Evolutionary conservation across 2,113 vertebrate genomes (phyloP).

Genomic region (Otocyon megalotis): DNA sequence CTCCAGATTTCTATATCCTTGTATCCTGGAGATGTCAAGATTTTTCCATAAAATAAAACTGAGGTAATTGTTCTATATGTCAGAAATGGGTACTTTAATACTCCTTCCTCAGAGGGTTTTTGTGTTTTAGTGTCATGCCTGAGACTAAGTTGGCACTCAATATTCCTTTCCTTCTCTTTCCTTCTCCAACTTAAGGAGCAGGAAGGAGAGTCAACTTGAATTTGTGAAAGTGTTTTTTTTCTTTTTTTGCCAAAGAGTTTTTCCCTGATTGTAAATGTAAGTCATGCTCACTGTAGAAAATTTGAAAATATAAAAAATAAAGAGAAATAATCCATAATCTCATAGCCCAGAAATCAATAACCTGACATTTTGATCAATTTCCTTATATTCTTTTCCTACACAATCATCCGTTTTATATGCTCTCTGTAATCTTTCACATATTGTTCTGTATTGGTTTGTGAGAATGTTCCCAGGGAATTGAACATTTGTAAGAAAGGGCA

Average conservation of each 20-base stretch:
- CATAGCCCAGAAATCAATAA: not conserved
- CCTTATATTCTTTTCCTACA: not conserved
- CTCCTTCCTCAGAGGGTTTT: not conserved
- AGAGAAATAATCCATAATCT: conserved; percentile 3
- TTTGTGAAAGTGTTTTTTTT: not conserved
- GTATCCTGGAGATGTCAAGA: not conserved
- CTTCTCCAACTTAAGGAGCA: not conserved
- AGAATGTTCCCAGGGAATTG: not conserved
- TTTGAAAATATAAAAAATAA: conserved; percentile 51
- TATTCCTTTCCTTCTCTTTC: not conserved
- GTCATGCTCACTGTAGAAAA: conserved; percentile 16
- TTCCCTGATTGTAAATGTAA: not conserved
- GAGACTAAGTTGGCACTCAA: not conserved
- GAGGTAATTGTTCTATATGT: not conserved
- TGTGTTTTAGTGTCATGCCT: not conserved
- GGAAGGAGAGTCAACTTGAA: not conserved
- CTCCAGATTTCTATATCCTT: not conserved
- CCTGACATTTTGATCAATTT: conserved; percentile 33
- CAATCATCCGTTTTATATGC: not conserved
- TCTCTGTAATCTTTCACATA: not conserved
- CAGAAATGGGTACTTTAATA: not conserved
- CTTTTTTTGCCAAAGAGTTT: not conserved
- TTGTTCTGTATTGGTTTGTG: not conserved
- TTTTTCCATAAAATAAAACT: conserved; percentile 29
- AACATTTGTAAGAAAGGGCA: conserved; percentile 29